phyloP scores from a whole-genome alignment of 2,888 invertebrate species.

The Lomographa bimaculata region DNA sequence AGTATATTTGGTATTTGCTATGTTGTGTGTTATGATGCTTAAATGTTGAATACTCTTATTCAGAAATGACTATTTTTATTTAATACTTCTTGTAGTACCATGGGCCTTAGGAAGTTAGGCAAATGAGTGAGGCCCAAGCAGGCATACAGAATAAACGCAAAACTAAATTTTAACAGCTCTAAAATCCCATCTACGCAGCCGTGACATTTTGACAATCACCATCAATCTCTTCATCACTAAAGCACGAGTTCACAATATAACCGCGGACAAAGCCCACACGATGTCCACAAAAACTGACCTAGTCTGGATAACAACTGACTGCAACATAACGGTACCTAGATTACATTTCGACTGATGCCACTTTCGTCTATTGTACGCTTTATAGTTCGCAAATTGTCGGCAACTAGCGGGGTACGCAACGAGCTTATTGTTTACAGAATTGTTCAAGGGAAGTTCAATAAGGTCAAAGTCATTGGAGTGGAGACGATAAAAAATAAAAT shows the following conservation, averaged over 20 bases:
- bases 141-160: too few species aligned
- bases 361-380: slow-evolving; percentile 61
- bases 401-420: slow-evolving; percentile 4
- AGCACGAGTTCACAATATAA: slow-evolving; percentile 25
- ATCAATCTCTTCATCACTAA: slow-evolving; percentile 22
- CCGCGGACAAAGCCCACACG: slow-evolving; percentile 23
- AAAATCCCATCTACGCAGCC: slow-evolving; percentile 4
- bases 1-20: too few species aligned
- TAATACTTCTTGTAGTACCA: too few species aligned
- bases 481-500: too few species aligned
- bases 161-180: background rate
- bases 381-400: slow-evolving; percentile 51
- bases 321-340: slow-evolving; percentile 78
- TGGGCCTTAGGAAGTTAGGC: too few species aligned
- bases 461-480: too few species aligned
- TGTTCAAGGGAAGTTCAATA: background rate
- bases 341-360: slow-evolving; percentile 67
- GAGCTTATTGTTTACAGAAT: slow-evolving; percentile 3
- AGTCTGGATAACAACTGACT: slow-evolving; percentile 74
- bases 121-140: too few species aligned
- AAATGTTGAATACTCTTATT: too few species aligned
- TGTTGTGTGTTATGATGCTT: too few species aligned
- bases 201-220: slow-evolving; percentile 6
- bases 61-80: too few species aligned
- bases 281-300: slow-evolving; percentile 75